Conservation (phyloP, 2,113 vertebrate species). For the Urocitellus parryii region DNA sequence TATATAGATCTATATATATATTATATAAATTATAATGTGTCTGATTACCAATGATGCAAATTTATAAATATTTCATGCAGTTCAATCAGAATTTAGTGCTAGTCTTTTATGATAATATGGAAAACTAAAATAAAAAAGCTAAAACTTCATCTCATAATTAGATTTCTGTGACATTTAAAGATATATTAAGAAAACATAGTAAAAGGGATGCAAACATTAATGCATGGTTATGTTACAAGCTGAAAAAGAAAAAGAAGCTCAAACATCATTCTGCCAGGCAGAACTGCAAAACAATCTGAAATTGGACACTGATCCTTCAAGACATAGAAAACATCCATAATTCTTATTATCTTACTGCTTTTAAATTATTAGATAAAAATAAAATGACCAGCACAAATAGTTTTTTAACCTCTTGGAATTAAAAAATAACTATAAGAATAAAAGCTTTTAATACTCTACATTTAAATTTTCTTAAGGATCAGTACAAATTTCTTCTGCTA, state of each 20-base stretch:
- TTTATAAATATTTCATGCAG: constrained; percentile 77
- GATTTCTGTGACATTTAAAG: constrained; percentile 38
- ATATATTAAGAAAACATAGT: constrained; percentile 64
- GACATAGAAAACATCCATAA: constrained; percentile 4
- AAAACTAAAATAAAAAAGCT: constrained; percentile 67
- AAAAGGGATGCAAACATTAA: constrained; percentile 74
- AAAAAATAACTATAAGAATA: constrained; percentile 48
- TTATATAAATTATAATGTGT: constrained; percentile 28
- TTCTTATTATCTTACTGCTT: constrained; percentile 39
- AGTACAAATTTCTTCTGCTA: constrained; percentile 87
- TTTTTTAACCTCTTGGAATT: constrained; percentile 44
- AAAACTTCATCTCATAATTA: constrained; percentile 65
- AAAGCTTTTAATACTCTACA: constrained; percentile 55
- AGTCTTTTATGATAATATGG: constrained; percentile 59
- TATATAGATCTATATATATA: background rate
- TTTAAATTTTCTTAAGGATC: constrained; percentile 83
- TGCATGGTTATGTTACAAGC: constrained; percentile 78
- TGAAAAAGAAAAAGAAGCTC: constrained; percentile 78
- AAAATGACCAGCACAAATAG: constrained; percentile 29
- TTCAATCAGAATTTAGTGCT: constrained; percentile 72
- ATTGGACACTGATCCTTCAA: constrained; percentile 88
- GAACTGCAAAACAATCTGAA: constrained; percentile 85
- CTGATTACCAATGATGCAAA: constrained; percentile 70
- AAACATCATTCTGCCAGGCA: constrained; percentile 84
- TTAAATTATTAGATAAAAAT: constrained; percentile 53